Base-by-base conservation (phyloP, 2,888 invertebrate genomes). In the Esperia sulphurella region DNA sequence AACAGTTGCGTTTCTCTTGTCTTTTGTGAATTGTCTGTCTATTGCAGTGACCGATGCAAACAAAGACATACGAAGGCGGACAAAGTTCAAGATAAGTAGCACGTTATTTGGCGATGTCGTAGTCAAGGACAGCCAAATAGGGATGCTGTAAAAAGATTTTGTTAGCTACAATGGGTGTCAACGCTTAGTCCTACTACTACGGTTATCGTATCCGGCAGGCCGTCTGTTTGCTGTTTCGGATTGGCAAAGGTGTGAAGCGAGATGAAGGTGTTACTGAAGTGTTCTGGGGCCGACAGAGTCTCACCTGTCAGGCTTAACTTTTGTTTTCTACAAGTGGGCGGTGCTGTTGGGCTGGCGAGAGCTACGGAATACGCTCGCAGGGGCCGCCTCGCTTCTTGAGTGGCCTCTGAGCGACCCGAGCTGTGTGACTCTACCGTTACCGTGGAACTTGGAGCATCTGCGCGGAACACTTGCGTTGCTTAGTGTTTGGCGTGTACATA, bases 301-400 rank as follows among this genome's bases (percentile, higher is more conserved):
- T 88, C 90, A 91, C 91, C 90, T 87, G 90, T 87, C 84, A 94
- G 93, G 83, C 93, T 93, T 79, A 94, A 92, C 76, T 92, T 92
- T 73, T 92, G 93, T 79, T 94, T 94, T 76, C 93, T 90, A 79
- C 91, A 84, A 66, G 90, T 90, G 64, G 91, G 90, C 62, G 92
- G 91, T 52, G 92, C 91, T 61, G 92, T 92, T 46, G 92, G 92
- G 72, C 92, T 92, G 72, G 91, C 90, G 63, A 94, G 85, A 74
- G 93, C 91, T 69, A 94, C 87, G 65, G 93, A 92, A 75, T 91
- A 92, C 43, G 93, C 92, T 63, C 71, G 74, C 59, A 63, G 66
- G 42, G 61, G 62, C 68, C 74, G 74, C 68, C 67, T 70, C 61
- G 57, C 52, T 58, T 74, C 76, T 59, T 63, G 58, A 55, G 59